phyloP scores from a whole-genome alignment of 2,888 invertebrate species.

The Apomyelois bistriatella region DNA sequence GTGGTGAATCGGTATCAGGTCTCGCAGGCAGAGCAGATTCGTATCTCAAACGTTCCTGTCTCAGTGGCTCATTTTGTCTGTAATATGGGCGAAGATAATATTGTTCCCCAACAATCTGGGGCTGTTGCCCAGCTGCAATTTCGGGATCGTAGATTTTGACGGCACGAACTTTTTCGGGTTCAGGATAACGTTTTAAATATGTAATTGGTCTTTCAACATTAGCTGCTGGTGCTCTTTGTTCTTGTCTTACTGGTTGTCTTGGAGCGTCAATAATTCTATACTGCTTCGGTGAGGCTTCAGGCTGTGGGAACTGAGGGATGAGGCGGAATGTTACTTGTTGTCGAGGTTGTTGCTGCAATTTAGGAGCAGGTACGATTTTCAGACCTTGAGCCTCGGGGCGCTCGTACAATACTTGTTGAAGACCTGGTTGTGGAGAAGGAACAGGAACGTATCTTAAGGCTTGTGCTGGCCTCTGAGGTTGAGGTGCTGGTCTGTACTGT shows the following conservation, averaged over 20 bases:
- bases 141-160: conserved; percentile 64
- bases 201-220: conserved; percentile 60
- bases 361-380: conserved; percentile 69
- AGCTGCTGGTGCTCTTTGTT: conserved; percentile 49
- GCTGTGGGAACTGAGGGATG: conserved; percentile 58
- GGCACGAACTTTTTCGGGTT: conserved; percentile 58
- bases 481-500: conserved; percentile 37
- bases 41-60: conserved; percentile 43
- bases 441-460: conserved; percentile 53
- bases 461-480: conserved; percentile 47
- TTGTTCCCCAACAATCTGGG: conserved; percentile 55
- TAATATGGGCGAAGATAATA: conserved; percentile 62
- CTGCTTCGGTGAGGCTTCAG: conserved; percentile 64
- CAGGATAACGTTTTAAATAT: conserved; percentile 65
- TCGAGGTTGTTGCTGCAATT: conserved; percentile 47
- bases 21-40: conserved; percentile 39
- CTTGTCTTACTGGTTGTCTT: conserved; percentile 53
- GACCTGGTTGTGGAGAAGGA: conserved; percentile 38
- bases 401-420: conserved; percentile 55
- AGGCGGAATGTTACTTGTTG: conserved; percentile 50
- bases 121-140: conserved; percentile 40
- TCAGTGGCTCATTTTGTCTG: conserved; percentile 49
- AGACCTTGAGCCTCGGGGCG: conserved; percentile 65
- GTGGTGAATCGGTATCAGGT: conserved; percentile 44
- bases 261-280: conserved; percentile 60